Percentiles rank a stretch among this genome's conserved stretches.
Evolutionary conservation across 2,888 invertebrate species (phyloP).

Genomic region (Cordilura impudica): DNA sequence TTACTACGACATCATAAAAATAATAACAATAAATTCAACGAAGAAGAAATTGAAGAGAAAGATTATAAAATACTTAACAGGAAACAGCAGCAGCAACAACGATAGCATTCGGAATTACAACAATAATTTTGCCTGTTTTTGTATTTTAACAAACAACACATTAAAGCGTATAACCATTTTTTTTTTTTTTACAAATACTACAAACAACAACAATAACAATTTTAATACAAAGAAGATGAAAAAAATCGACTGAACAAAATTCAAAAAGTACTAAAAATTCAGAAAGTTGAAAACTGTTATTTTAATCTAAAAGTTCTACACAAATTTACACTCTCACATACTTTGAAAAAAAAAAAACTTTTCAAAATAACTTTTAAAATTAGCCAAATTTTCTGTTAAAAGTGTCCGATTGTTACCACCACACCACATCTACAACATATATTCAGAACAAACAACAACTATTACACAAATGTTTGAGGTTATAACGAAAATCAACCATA

Average conservation of each 20-base stretch:
- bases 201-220: slow-evolving; percentile 40
- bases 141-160: slow-evolving; percentile 12
- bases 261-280: slow-evolving; percentile 4
- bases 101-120: slow-evolving; percentile 27
- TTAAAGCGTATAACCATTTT: slow-evolving; percentile 10
- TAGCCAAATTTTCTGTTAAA: slow-evolving; percentile 57
- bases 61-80: slow-evolving; percentile 39
- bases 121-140: slow-evolving; percentile 4
- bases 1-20: slow-evolving; percentile 39
- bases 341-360: background rate
- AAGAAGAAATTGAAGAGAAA: slow-evolving; percentile 41
- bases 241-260: slow-evolving; percentile 6
- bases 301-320: too few relatives aligned
- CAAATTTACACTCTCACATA: background rate
- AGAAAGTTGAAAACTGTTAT: too few relatives aligned
- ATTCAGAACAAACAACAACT: background rate
- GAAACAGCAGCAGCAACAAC: slow-evolving; percentile 23
- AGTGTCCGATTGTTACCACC: slow-evolving; percentile 28
- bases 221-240: background rate
- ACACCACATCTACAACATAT: background rate
- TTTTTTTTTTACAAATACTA: background rate
- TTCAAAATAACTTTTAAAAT: slow-evolving; percentile 35
- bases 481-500: background rate
- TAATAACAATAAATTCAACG: slow-evolving; percentile 43
- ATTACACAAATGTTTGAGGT: background rate